These are phyloP conservation scores for Rhabdomys dilectus DNA, from an alignment of 2,113 vertebrate species.

Conservation along the genomic window DNA sequence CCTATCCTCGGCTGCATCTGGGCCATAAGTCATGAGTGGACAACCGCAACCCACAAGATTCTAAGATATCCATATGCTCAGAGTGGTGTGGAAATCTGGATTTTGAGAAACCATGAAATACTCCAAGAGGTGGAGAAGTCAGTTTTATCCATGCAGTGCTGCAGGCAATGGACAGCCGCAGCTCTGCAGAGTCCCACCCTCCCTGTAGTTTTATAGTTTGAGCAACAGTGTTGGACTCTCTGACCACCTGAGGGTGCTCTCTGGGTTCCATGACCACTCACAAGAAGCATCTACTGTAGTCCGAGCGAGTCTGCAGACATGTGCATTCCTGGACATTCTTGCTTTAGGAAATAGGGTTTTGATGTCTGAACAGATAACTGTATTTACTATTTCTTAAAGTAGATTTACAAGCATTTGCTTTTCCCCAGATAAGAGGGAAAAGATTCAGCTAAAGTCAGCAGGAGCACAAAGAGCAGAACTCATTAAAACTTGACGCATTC, in stretches of 20 bases:
- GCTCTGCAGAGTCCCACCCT: not conserved
- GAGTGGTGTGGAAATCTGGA: not conserved
- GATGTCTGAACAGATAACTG: not conserved
- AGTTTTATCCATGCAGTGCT: not conserved
- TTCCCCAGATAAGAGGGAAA: not conserved
- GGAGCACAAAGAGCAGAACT: not conserved
- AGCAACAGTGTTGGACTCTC: not conserved
- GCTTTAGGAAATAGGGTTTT: not conserved
- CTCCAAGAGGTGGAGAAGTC: not conserved
- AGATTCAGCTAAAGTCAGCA: not conserved
- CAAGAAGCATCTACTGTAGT: not conserved
- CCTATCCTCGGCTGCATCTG: not conserved
- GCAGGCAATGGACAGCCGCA: too few species aligned
- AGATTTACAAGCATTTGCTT: not conserved
- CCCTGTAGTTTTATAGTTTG: not conserved
- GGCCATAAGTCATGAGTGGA: not conserved
- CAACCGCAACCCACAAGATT: not conserved
- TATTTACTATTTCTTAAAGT: not conserved
- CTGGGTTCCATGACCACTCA: not conserved
- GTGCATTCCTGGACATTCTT: not conserved
- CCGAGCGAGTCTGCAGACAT: not conserved
- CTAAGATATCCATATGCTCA: not conserved
- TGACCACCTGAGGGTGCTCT: not conserved
- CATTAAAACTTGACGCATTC: not conserved
- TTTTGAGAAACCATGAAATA: not conserved